Base-by-base conservation (phyloP, 2,113 vertebrate genomes). In the Nymphicus hollandicus region DNA sequence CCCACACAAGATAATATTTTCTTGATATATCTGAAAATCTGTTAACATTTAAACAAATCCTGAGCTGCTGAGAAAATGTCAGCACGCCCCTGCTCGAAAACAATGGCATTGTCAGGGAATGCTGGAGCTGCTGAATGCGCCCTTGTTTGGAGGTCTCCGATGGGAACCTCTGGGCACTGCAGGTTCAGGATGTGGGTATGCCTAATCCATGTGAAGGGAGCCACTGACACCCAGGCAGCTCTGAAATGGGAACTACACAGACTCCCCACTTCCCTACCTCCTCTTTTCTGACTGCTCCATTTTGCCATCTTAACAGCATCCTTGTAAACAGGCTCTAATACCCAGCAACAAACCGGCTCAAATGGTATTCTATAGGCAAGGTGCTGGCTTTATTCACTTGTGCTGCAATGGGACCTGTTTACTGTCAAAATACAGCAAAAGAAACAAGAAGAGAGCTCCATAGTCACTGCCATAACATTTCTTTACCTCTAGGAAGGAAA, bases 401-500 rank as follows among this genome's bases (percentile, higher is more conserved):
- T 43, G 13, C 2, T 44, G 80, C 68, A 41, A 1, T 81, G 60
- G 69, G 53, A 81, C n/a, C 69, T 70, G 46, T 70, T 96, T 88
- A 27, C 74, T 55, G 66, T 28, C 68, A 66, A 61, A 64, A 65
- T 35, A 53, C 37, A 23, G 41, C 37, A 74, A 69, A 91, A 68
- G 49, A 85, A 95, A 71, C 44, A 39, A 39, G 37, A 17, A 82
- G 70, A 46, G 87, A 80, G 37, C 28, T 53, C 14, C 9, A 3
- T 64, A 5, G 10, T 52, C 89, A 70, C 83, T 87, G 88, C 73
- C 76, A 93, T 8, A 81, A 79, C 66, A 85, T 94, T 95, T 91
- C 78, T 55, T 93, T 95, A 93, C 93, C 89, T 93, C 91, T 55
- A 90, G 70, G 35, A 91, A 90, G 66, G 33, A 60, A n/a, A 91